Evolutionary conservation across 37 sponge, comb jelly and placozoan species (phyloP).

Genomic region (Cladorhizidae sp.): DNA sequence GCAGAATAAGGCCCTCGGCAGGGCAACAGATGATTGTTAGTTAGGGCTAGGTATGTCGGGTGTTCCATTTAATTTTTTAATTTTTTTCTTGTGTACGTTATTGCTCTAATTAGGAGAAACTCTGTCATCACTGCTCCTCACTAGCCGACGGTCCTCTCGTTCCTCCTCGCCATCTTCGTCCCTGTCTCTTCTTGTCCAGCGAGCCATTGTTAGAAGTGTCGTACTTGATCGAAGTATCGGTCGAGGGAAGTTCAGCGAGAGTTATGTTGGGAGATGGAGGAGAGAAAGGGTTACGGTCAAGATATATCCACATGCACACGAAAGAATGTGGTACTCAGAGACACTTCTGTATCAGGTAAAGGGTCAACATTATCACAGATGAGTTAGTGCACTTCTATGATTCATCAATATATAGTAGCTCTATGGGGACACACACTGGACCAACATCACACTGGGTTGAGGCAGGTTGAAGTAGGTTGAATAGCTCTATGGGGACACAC

Average conservation of each 20-base stretch:
- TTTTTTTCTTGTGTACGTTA: not conserved
- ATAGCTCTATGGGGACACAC: too few relatives aligned
- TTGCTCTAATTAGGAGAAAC: not conserved
- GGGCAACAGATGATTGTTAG: too few relatives aligned
- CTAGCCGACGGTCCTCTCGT: not conserved
- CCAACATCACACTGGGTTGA: too few relatives aligned
- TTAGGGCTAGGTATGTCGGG: too few relatives aligned
- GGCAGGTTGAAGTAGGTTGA: too few relatives aligned
- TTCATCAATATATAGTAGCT: not conserved
- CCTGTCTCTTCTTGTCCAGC: conserved; percentile 69
- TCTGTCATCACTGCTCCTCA: not conserved
- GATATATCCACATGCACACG: conserved; percentile 66
- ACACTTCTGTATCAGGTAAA: conserved; percentile 62
- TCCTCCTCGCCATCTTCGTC: conserved; percentile 11
- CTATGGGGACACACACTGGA: conserved; percentile 1
- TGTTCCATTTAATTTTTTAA: too few relatives aligned
- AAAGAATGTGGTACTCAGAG: conserved; percentile 74
- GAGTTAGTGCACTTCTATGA: too few relatives aligned
- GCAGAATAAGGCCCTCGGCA: too few relatives aligned
- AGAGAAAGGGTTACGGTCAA: conserved; percentile 80
- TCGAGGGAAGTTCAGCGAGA: conserved; percentile 70
- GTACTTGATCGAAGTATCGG: conserved; percentile 11
- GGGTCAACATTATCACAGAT: not conserved
- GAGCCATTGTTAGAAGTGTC: conserved; percentile 53
- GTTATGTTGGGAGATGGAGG: conserved; percentile 63